phyloP scores from a whole-genome alignment of 2,113 vertebrate species.

The Pteropus alecto region DNA sequence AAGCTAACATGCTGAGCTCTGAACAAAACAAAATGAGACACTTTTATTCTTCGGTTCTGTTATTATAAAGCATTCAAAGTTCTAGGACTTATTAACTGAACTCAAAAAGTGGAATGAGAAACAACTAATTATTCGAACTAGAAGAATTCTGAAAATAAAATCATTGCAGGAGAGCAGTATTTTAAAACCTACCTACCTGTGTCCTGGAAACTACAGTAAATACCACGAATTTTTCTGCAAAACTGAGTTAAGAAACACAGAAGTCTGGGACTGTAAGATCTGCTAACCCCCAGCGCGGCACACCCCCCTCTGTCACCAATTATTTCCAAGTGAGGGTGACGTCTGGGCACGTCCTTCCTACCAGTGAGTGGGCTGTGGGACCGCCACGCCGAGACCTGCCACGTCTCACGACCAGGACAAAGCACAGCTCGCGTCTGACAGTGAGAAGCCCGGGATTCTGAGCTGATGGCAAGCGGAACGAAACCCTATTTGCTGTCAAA shows the following conservation, averaged over 20 bases:
- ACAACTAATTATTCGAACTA: not conserved
- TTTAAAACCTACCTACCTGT: not conserved
- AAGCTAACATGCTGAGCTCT: not conserved
- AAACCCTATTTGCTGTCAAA: not conserved
- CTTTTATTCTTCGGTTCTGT: not conserved
- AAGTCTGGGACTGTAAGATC: rapidly evolving
- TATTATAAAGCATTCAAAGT: not conserved
- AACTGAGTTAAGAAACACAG: not conserved
- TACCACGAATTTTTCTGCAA: not conserved
- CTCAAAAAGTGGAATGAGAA: not conserved
- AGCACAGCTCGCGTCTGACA: rapidly evolving
- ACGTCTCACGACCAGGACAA: rapidly evolving
- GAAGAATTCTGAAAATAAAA: not conserved
- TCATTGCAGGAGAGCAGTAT: not conserved
- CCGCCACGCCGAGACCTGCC: rapidly evolving
- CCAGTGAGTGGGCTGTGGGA: rapidly evolving
- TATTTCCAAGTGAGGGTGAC: rapidly evolving
- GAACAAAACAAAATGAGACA: not conserved
- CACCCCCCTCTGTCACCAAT: not conserved
- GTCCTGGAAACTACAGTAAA: not conserved
- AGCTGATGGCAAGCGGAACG: not conserved
- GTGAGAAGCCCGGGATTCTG: not conserved
- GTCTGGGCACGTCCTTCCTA: not conserved
- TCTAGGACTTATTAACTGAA: not conserved
- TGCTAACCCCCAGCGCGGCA: rapidly evolving